These are phyloP conservation scores for Grus americana DNA, from an alignment of 2,113 vertebrate genomes.

Conservation along the genomic window DNA sequence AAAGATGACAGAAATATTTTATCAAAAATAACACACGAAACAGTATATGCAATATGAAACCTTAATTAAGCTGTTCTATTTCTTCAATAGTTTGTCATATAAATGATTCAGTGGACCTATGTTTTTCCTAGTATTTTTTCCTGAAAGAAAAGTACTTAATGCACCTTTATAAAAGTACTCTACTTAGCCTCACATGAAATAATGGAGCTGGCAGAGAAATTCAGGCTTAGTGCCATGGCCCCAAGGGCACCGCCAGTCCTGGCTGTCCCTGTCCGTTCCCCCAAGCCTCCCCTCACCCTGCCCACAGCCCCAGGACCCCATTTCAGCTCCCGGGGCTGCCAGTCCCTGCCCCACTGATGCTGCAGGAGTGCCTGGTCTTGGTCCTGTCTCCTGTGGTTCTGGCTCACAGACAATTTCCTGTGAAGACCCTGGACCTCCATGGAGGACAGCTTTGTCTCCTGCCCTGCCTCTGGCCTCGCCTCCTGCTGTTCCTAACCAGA, in stretches of 20 bases:
- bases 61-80: not conserved
- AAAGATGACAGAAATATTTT: not conserved
- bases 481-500: not conserved
- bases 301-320: not conserved
- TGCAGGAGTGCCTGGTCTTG: not conserved
- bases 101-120: not conserved
- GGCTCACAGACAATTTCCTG: not conserved
- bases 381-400: not conserved
- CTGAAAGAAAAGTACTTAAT: not conserved
- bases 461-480: not conserved
- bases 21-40: not conserved
- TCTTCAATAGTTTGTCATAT: not conserved
- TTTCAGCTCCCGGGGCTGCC: fast-evolving
- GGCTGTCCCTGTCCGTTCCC: not conserved
- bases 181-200: not conserved
- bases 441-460: not conserved
- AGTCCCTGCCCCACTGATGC: not conserved
- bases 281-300: not conserved
- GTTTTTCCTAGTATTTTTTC: not conserved
- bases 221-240: not conserved
- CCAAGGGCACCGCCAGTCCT: fast-evolving
- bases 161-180: not conserved
- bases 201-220: not conserved
- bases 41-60: not conserved
- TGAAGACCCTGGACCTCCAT: not conserved